These are phyloP conservation scores for Drosophila paranaensis DNA, from an alignment of 2,888 invertebrate genomes.

Conservation along the genomic window DNA sequence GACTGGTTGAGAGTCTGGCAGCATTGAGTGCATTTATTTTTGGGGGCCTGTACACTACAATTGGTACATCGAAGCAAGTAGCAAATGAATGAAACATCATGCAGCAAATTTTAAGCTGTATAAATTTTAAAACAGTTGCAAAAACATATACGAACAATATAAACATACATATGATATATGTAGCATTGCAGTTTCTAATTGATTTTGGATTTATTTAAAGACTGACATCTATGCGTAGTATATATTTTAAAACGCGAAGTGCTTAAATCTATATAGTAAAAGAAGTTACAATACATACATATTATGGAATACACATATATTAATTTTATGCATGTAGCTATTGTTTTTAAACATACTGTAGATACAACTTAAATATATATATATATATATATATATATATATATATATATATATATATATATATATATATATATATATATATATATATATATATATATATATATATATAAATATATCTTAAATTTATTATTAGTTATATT, in stretches of 20 bases:
- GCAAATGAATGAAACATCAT: constrained; percentile 22
- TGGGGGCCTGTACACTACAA: constrained; percentile 17
- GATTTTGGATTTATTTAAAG: constrained; percentile 69
- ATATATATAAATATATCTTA: constrained; percentile 34
- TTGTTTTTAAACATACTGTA: constrained; percentile 63
- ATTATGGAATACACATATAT: constrained; percentile 36
- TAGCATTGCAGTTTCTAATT: constrained; percentile 43
- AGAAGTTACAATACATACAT: constrained; percentile 25
- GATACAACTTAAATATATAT: constrained; percentile 31
- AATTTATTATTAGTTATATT: constrained; percentile 29
- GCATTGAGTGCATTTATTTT: constrained; percentile 42
- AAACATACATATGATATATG: constrained; percentile 19
- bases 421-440: constrained; percentile 36
- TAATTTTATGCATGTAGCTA: constrained; percentile 61
- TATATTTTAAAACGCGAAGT: constrained; percentile 48
- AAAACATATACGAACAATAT: constrained; percentile 14
- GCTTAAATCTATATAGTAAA: constrained; percentile 23
- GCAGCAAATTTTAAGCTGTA: constrained; percentile 58
- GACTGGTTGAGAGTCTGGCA: background rate
- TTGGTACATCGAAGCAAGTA: constrained; percentile 63
- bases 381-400: constrained; percentile 34
- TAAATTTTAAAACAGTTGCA: constrained; percentile 45
- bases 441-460: constrained; percentile 38
- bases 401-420: constrained; percentile 38
- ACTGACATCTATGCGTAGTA: constrained; percentile 69